These are phyloP conservation scores for Eidolon helvum DNA, from an alignment of 2,113 vertebrate species.

Conservation along the genomic window DNA sequence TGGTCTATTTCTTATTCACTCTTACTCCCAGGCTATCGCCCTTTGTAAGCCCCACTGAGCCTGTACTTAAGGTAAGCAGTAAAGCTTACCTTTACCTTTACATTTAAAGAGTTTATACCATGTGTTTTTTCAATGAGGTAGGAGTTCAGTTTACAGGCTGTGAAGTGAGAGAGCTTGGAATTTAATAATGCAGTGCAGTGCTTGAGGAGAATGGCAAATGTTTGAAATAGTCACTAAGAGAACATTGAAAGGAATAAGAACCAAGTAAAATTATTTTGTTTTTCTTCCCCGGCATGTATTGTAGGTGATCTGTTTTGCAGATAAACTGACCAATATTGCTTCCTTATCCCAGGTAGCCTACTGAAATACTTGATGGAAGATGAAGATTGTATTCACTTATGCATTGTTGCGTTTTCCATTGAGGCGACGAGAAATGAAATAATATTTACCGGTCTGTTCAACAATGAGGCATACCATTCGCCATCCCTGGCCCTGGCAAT, in stretches of 20 bases:
- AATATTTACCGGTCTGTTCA: conserved; percentile 50
- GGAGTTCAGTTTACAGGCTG: neutral
- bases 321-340: neutral
- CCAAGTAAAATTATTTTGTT: neutral
- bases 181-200: neutral
- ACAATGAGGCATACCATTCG: conserved; percentile 69
- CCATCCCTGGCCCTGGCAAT: conserved; percentile 37
- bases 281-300: neutral
- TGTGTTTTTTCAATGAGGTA: neutral
- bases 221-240: neutral
- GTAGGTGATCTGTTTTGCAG: neutral
- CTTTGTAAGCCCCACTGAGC: neutral
- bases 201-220: neutral
- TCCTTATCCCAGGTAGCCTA: conserved; percentile 38
- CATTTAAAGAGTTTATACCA: neutral
- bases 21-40: neutral
- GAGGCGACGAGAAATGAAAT: neutral
- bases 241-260: neutral
- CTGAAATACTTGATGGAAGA: conserved; percentile 15
- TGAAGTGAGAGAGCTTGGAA: neutral
- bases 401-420: conserved; percentile 64
- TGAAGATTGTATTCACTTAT: conserved; percentile 16
- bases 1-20: neutral
- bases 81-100: too few relatives aligned
- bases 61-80: neutral